Evolutionary conservation across 2,113 vertebrate genomes (phyloP), one percentile per base, ranked within the genome.

Genomic region (Ceyx cyanopectus): DNA sequence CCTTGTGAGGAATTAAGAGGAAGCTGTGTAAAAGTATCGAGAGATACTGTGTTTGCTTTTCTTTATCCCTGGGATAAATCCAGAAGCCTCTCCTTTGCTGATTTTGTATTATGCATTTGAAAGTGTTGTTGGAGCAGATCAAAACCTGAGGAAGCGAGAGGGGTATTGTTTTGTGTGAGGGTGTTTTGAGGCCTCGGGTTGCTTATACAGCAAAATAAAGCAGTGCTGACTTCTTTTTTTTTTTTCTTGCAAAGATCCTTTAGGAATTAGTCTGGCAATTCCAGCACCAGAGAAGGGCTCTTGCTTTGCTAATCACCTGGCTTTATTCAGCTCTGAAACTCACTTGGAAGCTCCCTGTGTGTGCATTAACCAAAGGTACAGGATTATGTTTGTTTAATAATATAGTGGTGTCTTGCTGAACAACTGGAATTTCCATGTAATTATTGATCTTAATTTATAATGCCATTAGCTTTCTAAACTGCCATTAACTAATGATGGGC

Each of bases 401-500:
- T 94, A 97, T 53, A 95, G 94, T 74, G 89, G 89, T 97, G 96
- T 96, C 96, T 97, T 95, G 97, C 97, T 96, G 95, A 97, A 97
- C 97, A 97, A 97, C 97, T 98, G 95, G 98, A 98, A 98, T 98
- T 98, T 98, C 96, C 96, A 97, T 98, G 97, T 98, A 97, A 97
- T 97, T 98, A 98, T 97, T 98, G 97, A 98, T 98, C 96, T 97
- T 98, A 98, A 98, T 98, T 98, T 98, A 97, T 98, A 98, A 98
- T 97, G 96, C 97, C 97, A 98, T 98, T 98, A 98, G 97, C 96
- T 98, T 97, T 97, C 97, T 98, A 98, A 98, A 97, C 97, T 98
- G 96, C 97, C 97, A 97, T 97, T 98, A 98, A 97, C 97, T 98
- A 98, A 98, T 97, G 98, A 97, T 96, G 96, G 97, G 97, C 97